Conservation (phyloP, 2,797 vertebrate genomes). For the Arrhamphus sclerolepis region DNA sequence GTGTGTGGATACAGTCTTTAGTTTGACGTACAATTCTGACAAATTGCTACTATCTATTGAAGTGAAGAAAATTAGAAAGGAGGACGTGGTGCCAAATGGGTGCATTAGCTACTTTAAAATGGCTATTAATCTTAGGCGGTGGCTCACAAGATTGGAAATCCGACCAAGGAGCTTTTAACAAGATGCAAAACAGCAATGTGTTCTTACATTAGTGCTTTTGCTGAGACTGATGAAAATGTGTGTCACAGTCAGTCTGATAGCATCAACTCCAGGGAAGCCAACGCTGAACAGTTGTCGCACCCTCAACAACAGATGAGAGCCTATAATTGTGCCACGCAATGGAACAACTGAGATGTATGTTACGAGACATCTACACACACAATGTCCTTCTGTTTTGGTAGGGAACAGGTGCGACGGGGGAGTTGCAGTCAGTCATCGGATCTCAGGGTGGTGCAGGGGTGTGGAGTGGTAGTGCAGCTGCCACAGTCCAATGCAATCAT, state of each 20-base stretch:
- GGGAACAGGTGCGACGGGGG: conserved; percentile 79
- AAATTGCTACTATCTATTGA: conserved; percentile 61
- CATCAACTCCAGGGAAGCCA: conserved; percentile 68
- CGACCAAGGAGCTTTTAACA: conserved; percentile 36
- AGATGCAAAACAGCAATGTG: conserved; percentile 38
- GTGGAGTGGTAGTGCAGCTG: conserved; percentile 62
- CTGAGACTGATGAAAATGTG: conserved; percentile 49
- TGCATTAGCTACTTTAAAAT: conserved; percentile 61
- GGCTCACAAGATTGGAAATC: conserved; percentile 58
- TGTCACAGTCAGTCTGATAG: conserved; percentile 50
- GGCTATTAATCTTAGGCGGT: conserved; percentile 58
- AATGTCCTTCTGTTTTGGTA: conserved; percentile 76
- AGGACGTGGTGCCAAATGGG: conserved; percentile 26
- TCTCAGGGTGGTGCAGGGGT: conserved; percentile 56
- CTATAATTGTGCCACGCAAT: conserved; percentile 68
- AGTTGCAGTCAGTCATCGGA: conserved; percentile 72
- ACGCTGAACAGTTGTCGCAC: conserved; percentile 69
- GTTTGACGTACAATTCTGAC: conserved; percentile 47
- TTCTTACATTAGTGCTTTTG: conserved; percentile 18
- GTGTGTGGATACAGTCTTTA: conserved; percentile 32
- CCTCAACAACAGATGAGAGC: conserved; percentile 68
- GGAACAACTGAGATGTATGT: conserved; percentile 65
- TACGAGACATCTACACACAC: conserved; percentile 58
- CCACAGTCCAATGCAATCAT: conserved; percentile 44
- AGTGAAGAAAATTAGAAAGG: conserved; percentile 34